Conservation (phyloP, 2,797 vertebrate species). For the Varecia variegata region DNA sequence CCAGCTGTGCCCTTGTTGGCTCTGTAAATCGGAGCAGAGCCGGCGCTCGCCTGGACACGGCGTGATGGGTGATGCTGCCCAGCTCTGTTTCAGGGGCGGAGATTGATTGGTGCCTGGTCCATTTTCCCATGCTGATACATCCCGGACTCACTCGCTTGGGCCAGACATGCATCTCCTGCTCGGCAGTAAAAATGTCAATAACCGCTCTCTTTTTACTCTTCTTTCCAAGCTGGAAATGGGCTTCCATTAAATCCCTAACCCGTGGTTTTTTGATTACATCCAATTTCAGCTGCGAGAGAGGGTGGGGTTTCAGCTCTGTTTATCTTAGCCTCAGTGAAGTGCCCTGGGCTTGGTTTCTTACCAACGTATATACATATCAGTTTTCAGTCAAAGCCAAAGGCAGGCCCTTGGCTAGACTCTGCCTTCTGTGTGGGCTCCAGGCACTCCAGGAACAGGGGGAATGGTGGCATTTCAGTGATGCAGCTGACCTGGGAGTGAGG, state of each 20-base stretch:
- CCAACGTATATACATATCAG: background rate
- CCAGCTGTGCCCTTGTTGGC: background rate
- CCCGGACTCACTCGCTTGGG: slow-evolving; percentile 28
- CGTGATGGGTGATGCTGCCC: background rate
- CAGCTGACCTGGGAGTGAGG: background rate
- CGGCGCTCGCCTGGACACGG: background rate
- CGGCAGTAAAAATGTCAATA: slow-evolving; percentile 64
- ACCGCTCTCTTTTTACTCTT: slow-evolving; percentile 17
- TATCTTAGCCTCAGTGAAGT: background rate
- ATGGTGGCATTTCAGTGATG: background rate
- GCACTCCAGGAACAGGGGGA: background rate
- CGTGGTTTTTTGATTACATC: slow-evolving; percentile 46
- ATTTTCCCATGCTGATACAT: slow-evolving; percentile 39
- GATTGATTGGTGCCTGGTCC: background rate
- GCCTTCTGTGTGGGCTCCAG: background rate
- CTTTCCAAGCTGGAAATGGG: slow-evolving; percentile 6
- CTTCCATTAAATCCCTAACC: slow-evolving; percentile 57
- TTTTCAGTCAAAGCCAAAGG: background rate
- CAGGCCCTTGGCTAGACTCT: background rate
- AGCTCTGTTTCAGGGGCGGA: background rate
- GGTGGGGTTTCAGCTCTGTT: slow-evolving; percentile 5
- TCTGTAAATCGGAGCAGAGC: background rate
- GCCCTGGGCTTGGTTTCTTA: background rate
- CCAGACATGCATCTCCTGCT: slow-evolving; percentile 19
- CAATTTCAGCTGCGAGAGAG: slow-evolving; percentile 31